Base-by-base conservation (phyloP, 2,888 invertebrate species). In the Globia sparganii region DNA sequence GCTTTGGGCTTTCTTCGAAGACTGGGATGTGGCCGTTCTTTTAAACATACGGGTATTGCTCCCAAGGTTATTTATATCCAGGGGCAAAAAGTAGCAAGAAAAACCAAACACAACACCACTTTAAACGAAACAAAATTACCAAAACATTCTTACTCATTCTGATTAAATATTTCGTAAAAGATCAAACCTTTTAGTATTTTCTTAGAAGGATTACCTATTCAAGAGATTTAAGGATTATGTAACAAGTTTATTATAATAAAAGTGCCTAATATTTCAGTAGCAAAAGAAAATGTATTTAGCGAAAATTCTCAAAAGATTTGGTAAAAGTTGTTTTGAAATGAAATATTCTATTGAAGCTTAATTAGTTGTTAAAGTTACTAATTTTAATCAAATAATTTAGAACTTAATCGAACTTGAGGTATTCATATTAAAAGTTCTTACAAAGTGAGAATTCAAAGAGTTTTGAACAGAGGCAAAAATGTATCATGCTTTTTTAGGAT, bases 171-270 rank as follows among this genome's bases (percentile, higher is more conserved):
- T 79, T 71, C 31, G 40, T 66, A 64, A 84, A 85, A 86, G 73
- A 81, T 84, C 78, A 86, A 83, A 81, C 74, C 79, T 81, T 79
- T 83, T 83, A 80, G 76, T 75, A 76, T 77, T 78, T 73, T 75
- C 77, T 79, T 68, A 77, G 77, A 87, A 83, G 81, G 81, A 88
- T 88, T 86, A 81, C 66, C 67, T 80, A 86, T 80, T 84, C 64
- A 82, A 80, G 80, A 75, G 76, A 75, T 86, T 86, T 65, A 28
- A 40, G 68, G 77, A 84, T 86, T 81, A 81, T 72, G 64, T 77
- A 81, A 78, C 66, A 78, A 80, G 80, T 71, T 75, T 76, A 78
- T 85, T 81, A 78, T 76, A 75, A 73, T 73, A 75, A 75, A 83
- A 82, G n/a, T 76, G 67, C 67, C 21, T 69, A 69, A 75, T 77